Evolutionary conservation across 1,140 invertebrate species (phyloP).

Genomic region (Augochlora pura): DNA sequence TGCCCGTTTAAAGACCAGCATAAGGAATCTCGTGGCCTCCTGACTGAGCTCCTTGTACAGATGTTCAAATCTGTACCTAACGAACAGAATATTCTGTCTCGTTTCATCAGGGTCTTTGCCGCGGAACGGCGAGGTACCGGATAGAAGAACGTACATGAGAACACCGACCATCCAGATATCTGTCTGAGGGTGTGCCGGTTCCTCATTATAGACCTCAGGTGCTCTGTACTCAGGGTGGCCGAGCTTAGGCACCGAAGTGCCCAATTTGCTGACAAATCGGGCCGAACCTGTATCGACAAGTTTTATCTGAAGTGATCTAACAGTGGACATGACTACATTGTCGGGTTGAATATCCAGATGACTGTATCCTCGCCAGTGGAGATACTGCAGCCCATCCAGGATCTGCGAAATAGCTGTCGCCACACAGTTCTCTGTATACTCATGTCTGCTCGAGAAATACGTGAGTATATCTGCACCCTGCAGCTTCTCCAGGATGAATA

Average conservation of each 20-base stretch:
- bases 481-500: conserved; percentile 92
- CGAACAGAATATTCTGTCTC: conserved; percentile 94
- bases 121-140: conserved; percentile 95
- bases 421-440: conserved; percentile 95
- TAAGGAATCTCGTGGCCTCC: conserved; percentile 96
- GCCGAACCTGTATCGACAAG: conserved; percentile 95
- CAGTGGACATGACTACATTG: conserved; percentile 96
- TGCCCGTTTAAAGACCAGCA: conserved; percentile 95
- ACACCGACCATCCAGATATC: conserved; percentile 98
- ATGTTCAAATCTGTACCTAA: conserved; percentile 96
- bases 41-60: conserved; percentile 96
- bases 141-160: conserved; percentile 95
- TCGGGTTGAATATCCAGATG: conserved; percentile 97
- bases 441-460: conserved; percentile 91
- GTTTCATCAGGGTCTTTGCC: conserved; percentile 92
- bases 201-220: conserved; percentile 95
- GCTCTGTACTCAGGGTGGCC: conserved; percentile 90
- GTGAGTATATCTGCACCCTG: conserved; percentile 95
- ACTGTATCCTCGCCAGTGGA: conserved; percentile 95
- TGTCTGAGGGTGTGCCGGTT: conserved; percentile 91
- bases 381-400: conserved; percentile 92
- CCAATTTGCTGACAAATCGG: conserved; percentile 89
- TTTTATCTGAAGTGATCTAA: conserved; percentile 93
- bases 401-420: conserved; percentile 91
- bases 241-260: conserved; percentile 85